Percentiles rank a stretch among this genome's conserved stretches.
phyloP scores from a whole-genome alignment of 2,797 vertebrate genomes.

The Argya squamiceps region DNA sequence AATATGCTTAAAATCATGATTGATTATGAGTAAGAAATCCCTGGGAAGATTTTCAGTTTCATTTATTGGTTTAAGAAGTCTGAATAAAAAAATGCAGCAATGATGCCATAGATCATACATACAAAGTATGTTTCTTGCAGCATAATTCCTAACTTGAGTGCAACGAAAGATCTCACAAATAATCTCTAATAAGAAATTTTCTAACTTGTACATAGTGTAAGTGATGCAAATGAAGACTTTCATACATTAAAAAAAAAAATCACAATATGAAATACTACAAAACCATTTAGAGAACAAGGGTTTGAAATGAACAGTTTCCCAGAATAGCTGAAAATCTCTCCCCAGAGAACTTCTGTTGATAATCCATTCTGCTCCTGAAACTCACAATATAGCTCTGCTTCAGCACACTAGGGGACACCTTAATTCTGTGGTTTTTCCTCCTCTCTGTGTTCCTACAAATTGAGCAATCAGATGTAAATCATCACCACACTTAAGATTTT shows the following conservation, averaged over 20 bases:
- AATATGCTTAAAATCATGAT: background rate
- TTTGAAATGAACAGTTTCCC: background rate
- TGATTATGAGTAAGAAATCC: background rate
- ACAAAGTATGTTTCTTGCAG: background rate
- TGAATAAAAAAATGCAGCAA: background rate
- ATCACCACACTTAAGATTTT: background rate
- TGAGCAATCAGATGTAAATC: background rate
- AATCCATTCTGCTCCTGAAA: background rate
- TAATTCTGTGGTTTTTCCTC: background rate
- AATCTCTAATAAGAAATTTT: background rate
- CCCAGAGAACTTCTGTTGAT: background rate
- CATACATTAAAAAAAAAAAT: background rate
- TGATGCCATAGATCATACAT: background rate
- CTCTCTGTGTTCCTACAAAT: background rate
- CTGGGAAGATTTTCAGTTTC: background rate
- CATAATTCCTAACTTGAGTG: background rate
- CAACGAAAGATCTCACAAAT: background rate
- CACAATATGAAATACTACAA: background rate
- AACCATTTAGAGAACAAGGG: background rate
- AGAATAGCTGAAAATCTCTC: background rate
- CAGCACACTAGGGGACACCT: background rate
- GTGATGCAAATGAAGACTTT: background rate
- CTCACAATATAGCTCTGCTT: background rate
- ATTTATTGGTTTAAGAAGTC: background rate
- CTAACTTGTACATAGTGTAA: background rate